Evolutionary conservation across 1,140 invertebrate genomes (phyloP), one percentile per base, ranked within the genome.

Genomic region (Lamellibrachia luymesi): DNA sequence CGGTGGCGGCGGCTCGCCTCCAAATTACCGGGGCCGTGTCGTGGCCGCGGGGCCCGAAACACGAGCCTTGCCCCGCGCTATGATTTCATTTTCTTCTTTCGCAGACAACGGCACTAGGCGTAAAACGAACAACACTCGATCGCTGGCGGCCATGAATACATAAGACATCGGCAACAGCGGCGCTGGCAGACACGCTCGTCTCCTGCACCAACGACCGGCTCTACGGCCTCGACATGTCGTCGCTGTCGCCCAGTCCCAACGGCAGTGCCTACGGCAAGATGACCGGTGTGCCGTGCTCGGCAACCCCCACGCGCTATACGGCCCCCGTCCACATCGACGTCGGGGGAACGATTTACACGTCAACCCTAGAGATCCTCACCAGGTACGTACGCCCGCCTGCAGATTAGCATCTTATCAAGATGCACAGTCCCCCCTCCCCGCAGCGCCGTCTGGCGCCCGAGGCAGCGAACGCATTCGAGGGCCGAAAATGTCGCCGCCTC

Each of bases 271-370:
- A 92, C 94, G 51, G 52, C 92, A 96, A 96, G 94, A 96, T 96
- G 51, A 95, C 95, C 27, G 98, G 98, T 52, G 98, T 99, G 92
- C 98, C 99, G 0, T 98, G 98, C 94, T 98, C 99, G 10, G 99
- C 98, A 0, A 98, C 98, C 0, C 98, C 98, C 2, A 98, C 98
- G 38, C 97, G 98, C 89, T 98, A 98, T 96, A 99, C 98, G 25
- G 98, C 99, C 0, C 98, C 99, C 0, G 99, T 99, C 0, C 99
- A 99, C 96, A 99, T 99, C 94, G 99, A 99, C 95, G 98, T 99
- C 25, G 99, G 99, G 8, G 99, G 98, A 1, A 98, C 98, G 52
- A 99, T 99, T 94, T 99, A 99, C 96, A 99, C 99, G 0, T 99
- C 98, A 0, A 99, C 98, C 0, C 96, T 99, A 95, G 98, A 99